Conservation (phyloP, 2,797 vertebrate species). For the Pangasius macronema region DNA sequence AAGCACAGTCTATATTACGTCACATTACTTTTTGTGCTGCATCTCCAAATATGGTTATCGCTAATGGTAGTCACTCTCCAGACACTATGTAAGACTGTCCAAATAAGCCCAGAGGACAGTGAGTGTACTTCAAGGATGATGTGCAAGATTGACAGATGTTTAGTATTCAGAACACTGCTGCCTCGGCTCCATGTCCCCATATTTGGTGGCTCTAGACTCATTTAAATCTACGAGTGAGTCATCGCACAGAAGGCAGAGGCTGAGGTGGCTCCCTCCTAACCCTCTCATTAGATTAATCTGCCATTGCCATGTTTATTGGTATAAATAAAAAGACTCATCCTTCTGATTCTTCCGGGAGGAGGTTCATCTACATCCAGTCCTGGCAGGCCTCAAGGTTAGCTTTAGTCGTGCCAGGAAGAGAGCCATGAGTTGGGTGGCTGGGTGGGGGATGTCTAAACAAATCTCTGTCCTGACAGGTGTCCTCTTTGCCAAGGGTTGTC, state of each 20-base stretch:
- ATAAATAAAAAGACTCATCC: slow-evolving; percentile 72
- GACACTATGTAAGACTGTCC: slow-evolving; percentile 36
- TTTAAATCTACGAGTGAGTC: slow-evolving; percentile 71
- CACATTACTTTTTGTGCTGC: slow-evolving; percentile 19
- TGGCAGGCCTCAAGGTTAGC: slow-evolving; percentile 71
- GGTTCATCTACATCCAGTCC: slow-evolving; percentile 54
- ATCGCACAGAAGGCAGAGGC: slow-evolving; percentile 63
- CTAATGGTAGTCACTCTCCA: slow-evolving; percentile 17
- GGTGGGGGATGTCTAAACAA: slow-evolving; percentile 68
- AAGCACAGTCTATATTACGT: background rate
- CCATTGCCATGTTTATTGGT: slow-evolving; percentile 73
- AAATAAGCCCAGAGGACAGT: slow-evolving; percentile 36
- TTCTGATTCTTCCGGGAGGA: slow-evolving; percentile 54
- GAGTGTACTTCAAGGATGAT: slow-evolving; percentile 40
- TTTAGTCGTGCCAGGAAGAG: slow-evolving; percentile 57
- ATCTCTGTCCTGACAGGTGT: slow-evolving; percentile 72
- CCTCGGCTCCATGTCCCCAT: slow-evolving; percentile 20
- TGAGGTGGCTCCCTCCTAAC: slow-evolving; percentile 66
- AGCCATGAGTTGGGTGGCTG: slow-evolving; percentile 44
- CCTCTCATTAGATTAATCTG: slow-evolving; percentile 70
- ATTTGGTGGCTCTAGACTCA: slow-evolving; percentile 60
- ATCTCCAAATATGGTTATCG: slow-evolving; percentile 20
- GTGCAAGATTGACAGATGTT: slow-evolving; percentile 62
- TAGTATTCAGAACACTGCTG: slow-evolving; percentile 65
- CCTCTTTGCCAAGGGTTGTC: slow-evolving; percentile 77